Percentiles rank a stretch among this genome's conserved stretches.
Conservation (phyloP, 2,888 invertebrate species). For the Hydrotaea diabolus region DNA sequence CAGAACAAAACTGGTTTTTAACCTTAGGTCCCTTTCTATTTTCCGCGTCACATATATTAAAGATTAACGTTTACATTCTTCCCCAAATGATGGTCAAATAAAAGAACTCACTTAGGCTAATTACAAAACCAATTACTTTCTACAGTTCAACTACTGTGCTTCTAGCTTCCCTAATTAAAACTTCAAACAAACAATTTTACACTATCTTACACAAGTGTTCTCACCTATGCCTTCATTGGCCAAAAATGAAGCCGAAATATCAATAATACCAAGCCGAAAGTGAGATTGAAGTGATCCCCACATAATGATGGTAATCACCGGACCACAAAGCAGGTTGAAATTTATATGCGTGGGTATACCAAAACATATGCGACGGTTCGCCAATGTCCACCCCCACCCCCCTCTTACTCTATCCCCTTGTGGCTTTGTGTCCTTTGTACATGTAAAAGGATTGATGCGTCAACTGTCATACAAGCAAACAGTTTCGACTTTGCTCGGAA, state of each 20-base stretch:
- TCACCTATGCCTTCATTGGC: neutral
- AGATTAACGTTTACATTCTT: too few relatives aligned
- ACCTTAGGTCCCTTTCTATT: too few relatives aligned
- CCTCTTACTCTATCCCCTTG: neutral
- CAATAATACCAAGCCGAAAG: neutral
- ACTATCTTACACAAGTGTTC: neutral
- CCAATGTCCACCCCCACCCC: neutral
- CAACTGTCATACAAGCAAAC: constrained; percentile 18
- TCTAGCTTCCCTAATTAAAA: too few relatives aligned
- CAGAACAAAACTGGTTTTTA: too few relatives aligned
- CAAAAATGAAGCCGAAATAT: neutral
- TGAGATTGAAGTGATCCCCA: neutral
- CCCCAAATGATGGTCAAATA: too few relatives aligned
- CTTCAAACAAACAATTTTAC: too few relatives aligned
- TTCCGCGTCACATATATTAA: too few relatives aligned
- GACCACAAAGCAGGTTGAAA: constrained; percentile 11
- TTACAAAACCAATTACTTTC: too few relatives aligned
- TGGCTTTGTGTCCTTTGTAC: constrained; percentile 37
- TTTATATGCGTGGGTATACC: constrained; percentile 19
- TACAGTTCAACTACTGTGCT: too few relatives aligned
- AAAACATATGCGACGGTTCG: constrained; percentile 7
- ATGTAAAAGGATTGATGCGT: constrained; percentile 42
- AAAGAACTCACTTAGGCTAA: too few relatives aligned
- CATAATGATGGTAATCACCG: constrained; percentile 23
- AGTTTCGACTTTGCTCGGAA: too few relatives aligned